Evolutionary conservation across 53 echinoderm and acorn worm species (phyloP).

Genomic region (Paracentrotus lividus): DNA sequence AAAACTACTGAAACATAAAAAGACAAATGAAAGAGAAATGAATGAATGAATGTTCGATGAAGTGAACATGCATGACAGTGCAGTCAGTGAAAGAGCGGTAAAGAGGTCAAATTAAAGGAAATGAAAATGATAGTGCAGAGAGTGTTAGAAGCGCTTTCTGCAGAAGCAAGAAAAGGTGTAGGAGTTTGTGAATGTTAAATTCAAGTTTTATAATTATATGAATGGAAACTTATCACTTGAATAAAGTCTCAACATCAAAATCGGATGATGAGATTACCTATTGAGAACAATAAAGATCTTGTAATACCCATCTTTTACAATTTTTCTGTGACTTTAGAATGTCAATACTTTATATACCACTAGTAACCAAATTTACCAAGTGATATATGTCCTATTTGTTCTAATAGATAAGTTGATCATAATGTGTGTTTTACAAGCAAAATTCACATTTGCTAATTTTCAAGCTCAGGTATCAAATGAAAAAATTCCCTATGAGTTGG

Average conservation of each 20-base stretch:
- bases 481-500: too few relatives aligned
- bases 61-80: constrained; percentile 28
- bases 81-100: neutral
- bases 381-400: too few relatives aligned
- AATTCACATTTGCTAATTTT: too few relatives aligned
- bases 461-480: too few relatives aligned
- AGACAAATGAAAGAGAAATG: constrained; percentile 28
- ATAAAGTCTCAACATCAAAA: neutral
- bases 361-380: too few relatives aligned
- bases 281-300: too few relatives aligned
- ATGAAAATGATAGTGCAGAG: constrained; percentile 10
- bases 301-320: too few relatives aligned
- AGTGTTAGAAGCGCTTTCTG: constrained; percentile 16
- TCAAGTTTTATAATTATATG: neutral
- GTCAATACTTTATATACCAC: too few relatives aligned
- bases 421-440: too few relatives aligned
- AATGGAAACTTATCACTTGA: neutral
- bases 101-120: neutral
- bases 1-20: constrained; percentile 25
- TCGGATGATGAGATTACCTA: neutral
- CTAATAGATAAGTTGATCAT: too few relatives aligned
- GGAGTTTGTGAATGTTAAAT: neutral
- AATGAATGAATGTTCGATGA: neutral
- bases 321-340: too few relatives aligned
- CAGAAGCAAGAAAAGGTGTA: constrained; percentile 3